Base-by-base conservation (phyloP, 2,113 vertebrate species). In the Uria aalge region DNA sequence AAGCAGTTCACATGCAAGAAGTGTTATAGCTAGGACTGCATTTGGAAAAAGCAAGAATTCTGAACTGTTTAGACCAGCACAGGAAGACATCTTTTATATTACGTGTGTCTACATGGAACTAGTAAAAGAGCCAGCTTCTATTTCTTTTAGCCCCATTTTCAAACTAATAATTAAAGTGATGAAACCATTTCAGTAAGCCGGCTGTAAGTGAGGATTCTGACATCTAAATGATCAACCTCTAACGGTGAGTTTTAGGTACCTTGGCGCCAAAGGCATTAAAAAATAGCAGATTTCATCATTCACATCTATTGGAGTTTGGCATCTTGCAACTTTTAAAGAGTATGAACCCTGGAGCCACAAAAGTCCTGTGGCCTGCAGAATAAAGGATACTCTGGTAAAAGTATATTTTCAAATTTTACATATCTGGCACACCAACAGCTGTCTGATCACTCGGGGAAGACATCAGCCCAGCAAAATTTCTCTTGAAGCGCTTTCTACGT, bases 301-400 rank as follows among this genome's bases (percentile, higher is more conserved):
- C 8, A 2, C 30, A 50, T n/a, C 23, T 55, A 6, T 17, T 0
- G 0, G 18, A 57, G 38, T 41, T 48, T 12, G 11, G 32, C 22
- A 38, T 36, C 84, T 45, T 47, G 41, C 22, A 40, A 2, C 8
- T 26, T 30, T 55, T 60, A 6, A 64, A 38, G 4, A 19, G 3
- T 6, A 47, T 4, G 30, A 78, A 50, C 27, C 43, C 52, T 23
- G 74, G 56, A 64, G 30, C 5, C 56, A 71, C 22, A 48, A 47
- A 17, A 12, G 15, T 60, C 18, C 63, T n/a, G 3, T 3, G 11
- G n/a, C 10, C 17, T 66, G 21, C 17, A 50, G n/a, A 50, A 45
- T 6, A 45, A 43, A 81, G 22, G n/a, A 41, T 43, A 47, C 11
- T 24, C 18, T 45, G 11, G n/a, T 11, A 15, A 72, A 64, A 83